phyloP scores from a whole-genome alignment of 1,140 invertebrate genomes.

The Coptotermes formosanus region DNA sequence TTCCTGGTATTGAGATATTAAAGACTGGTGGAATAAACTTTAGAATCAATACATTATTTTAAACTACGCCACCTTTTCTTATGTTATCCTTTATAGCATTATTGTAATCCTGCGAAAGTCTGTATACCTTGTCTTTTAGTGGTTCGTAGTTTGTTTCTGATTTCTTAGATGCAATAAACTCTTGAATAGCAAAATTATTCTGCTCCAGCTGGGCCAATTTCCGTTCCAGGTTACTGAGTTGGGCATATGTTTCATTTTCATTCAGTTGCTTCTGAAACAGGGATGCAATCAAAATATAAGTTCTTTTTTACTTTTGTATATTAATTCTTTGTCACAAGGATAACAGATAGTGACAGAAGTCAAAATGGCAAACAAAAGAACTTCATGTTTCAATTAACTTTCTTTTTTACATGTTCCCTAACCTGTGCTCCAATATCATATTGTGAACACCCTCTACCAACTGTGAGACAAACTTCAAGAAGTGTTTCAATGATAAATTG shows the following conservation, averaged over 20 bases:
- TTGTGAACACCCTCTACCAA: too few species aligned
- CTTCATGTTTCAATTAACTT: too few species aligned
- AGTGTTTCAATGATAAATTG: too few species aligned
- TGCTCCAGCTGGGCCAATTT: constrained; percentile 64
- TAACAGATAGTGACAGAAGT: too few species aligned
- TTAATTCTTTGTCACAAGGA: too few species aligned
- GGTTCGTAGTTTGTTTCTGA: constrained; percentile 64
- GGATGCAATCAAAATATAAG: background rate
- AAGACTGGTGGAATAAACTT: too few species aligned
- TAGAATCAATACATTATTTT: background rate
- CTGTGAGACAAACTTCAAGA: too few species aligned
- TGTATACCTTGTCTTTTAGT: constrained; percentile 50
- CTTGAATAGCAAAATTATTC: constrained; percentile 61
- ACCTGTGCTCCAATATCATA: too few species aligned
- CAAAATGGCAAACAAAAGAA: too few species aligned
- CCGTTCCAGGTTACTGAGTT: constrained; percentile 62
- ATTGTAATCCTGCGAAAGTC: constrained; percentile 39
- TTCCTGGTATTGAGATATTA: too few species aligned
- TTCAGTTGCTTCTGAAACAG: constrained; percentile 57
- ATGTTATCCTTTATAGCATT: constrained; percentile 40
- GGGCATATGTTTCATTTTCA: constrained; percentile 66
- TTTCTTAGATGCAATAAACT: constrained; percentile 62
- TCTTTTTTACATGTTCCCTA: too few species aligned
- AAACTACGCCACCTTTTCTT: constrained; percentile 35
- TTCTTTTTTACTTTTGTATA: too few species aligned